Base-by-base conservation (phyloP, 2,888 invertebrate species). In the Leucophora obtusa region DNA sequence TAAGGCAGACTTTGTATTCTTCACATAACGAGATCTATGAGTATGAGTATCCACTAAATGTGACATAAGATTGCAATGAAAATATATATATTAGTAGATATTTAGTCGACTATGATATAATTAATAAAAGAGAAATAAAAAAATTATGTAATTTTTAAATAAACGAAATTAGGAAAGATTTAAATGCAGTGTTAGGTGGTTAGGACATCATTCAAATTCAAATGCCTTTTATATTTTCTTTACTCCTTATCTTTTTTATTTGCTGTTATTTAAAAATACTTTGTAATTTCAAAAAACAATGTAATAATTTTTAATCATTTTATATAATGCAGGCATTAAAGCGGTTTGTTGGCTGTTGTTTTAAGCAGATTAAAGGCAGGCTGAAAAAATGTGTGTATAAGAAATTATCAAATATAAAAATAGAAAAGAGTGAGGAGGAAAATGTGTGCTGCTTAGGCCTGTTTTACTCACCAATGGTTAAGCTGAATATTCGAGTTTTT, bases 271-370 rank as follows among this genome's bases (percentile, higher is more conserved):
- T 50, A 15, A 18, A 51, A 47, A 18, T 7, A 56, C 47, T 4
- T 53, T 66, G 38, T 43, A 3, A 73, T 62, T 73, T 54, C 68
- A 82, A 28, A 28, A 28, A 28, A 28, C 1, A 28, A 82, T 82
- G 72, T 84, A 84, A 84, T 84, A 83, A 81, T 79, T 73, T 72
- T 88, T 85, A 87, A 86, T 83, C 83, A 81, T 84, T 79, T 81
- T 84, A 84, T 83, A 84, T 85, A 85, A 88, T 85, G 84, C 87
- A 88, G 87, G 87, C 88, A 86, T 79, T 72, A 83, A 84, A 83
- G 81, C 81, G 76, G 81, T 81, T 81, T 81, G 81, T 81, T 81
- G 81, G 81, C 83, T 83, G 83, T 86, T 83, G 79, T 82, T 84
- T 83, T 82, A 83, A 80, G 82, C 83, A 81, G 83, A 66, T 47